Conservation (phyloP, 2,113 vertebrate genomes). For the Vulpes lagopus region DNA sequence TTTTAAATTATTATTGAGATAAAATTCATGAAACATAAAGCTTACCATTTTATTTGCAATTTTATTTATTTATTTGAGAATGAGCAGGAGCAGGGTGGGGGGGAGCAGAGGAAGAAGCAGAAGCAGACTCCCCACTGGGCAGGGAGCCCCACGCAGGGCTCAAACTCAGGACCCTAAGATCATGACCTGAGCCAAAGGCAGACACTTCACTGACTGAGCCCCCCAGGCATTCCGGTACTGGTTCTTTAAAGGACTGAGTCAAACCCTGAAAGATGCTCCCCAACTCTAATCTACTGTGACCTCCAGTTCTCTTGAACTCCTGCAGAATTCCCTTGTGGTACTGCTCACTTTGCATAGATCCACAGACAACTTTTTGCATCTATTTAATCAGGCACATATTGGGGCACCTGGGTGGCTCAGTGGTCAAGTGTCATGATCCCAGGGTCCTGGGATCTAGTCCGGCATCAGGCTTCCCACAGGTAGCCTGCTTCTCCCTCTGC, state of each 20-base stretch:
- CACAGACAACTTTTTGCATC: not conserved
- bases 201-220: not conserved
- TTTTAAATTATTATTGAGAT: not conserved
- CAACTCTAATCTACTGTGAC: accelerated
- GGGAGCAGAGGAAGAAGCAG: not conserved
- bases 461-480: no score
- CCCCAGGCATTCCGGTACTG: not conserved
- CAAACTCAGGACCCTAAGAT: not conserved
- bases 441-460: no score
- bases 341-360: not conserved
- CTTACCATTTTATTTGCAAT: not conserved
- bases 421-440: no score
- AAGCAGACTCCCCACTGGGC: not conserved
- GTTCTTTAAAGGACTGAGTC: not conserved
- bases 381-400: not conserved
- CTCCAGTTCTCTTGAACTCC: not conserved
- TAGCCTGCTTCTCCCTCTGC: no score
- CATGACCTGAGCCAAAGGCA: not conserved
- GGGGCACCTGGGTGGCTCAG: no score
- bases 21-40: not conserved
- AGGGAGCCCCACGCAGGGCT: accelerated
- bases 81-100: not conserved
- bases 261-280: not conserved
- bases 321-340: not conserved
- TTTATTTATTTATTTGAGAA: not conserved